These are phyloP conservation scores for Deroptyus accipitrinus DNA, from an alignment of 2,113 vertebrate species.

Conservation along the genomic window DNA sequence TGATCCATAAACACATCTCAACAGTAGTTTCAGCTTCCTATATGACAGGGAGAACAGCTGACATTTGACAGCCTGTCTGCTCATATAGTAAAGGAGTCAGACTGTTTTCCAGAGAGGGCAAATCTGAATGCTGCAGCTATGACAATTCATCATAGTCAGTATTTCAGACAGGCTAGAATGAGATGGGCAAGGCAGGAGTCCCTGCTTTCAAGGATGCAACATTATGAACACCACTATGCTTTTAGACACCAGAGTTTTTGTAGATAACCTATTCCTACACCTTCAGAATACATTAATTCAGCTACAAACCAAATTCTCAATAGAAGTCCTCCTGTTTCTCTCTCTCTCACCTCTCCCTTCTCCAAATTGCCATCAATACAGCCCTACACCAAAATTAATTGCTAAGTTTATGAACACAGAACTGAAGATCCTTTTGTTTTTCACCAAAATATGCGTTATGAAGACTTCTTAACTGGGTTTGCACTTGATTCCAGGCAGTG, in stretches of 20 bases:
- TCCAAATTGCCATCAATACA: background rate
- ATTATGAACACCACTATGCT: background rate
- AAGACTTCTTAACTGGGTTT: background rate
- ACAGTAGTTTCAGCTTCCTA: background rate
- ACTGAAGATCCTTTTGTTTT: background rate
- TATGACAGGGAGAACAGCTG: background rate
- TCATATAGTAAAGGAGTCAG: background rate
- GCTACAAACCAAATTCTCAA: background rate
- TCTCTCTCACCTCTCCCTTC: background rate
- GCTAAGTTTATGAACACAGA: background rate
- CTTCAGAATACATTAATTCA: background rate
- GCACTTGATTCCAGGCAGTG: background rate
- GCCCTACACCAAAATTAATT: background rate
- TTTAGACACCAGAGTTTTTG: background rate
- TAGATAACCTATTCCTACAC: background rate
- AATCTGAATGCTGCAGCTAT: background rate
- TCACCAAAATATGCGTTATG: background rate
- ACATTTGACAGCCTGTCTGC: background rate
- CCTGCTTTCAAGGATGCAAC: background rate
- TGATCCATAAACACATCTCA: background rate
- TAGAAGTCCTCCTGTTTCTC: background rate
- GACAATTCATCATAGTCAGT: background rate
- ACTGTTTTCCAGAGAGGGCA: background rate
- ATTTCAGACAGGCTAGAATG: background rate
- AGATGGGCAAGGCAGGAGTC: background rate